These are phyloP conservation scores for Heliconius aoede DNA, from an alignment of 2,888 invertebrate species.

Conservation along the genomic window DNA sequence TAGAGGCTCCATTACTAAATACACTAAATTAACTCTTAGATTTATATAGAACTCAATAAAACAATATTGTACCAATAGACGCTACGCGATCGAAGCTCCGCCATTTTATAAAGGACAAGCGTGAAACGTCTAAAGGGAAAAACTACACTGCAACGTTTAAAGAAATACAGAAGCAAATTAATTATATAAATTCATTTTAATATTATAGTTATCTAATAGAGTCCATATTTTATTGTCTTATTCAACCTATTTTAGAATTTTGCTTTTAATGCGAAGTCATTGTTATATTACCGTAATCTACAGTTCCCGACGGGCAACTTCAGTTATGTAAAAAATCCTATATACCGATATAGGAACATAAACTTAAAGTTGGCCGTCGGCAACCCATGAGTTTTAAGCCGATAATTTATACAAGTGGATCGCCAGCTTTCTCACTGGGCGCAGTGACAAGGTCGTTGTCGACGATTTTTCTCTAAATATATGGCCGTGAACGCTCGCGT, in stretches of 20 bases:
- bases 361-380: too few species aligned
- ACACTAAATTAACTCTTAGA: slow-evolving; percentile 55
- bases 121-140: slow-evolving; percentile 1
- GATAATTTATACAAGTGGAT: too few species aligned
- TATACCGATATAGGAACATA: too few species aligned
- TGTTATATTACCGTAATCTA: neutral
- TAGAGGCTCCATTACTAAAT: slow-evolving; percentile 62
- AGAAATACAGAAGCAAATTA: neutral
- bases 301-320: too few species aligned
- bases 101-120: slow-evolving; percentile 63
- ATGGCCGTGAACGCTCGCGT: too few species aligned
- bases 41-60: slow-evolving; percentile 44
- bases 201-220: neutral
- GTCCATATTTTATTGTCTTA: neutral
- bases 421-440: too few species aligned
- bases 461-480: too few species aligned
- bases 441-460: too few species aligned
- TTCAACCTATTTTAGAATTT: neutral
- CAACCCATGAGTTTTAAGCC: too few species aligned
- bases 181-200: neutral
- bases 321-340: too few species aligned
- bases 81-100: slow-evolving; percentile 58
- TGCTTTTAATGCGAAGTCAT: neutral
- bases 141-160: neutral
- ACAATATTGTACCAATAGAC: slow-evolving; percentile 54